Base-by-base conservation (phyloP, 2,113 vertebrate genomes). In the Gymnobelideus leadbeateri region DNA sequence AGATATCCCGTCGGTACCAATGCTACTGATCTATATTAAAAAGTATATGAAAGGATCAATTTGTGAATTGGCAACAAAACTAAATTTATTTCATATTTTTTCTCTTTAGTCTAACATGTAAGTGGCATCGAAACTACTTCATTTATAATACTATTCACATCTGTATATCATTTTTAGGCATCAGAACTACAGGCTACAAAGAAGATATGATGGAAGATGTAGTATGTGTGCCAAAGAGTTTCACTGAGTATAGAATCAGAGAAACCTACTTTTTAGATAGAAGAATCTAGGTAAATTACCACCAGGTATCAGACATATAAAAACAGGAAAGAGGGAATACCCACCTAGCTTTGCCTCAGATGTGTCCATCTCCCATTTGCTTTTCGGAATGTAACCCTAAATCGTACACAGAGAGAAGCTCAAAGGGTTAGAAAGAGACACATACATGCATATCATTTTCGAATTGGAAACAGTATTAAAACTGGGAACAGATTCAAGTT, bases 321-420 rank as follows among this genome's bases (percentile, higher is more conserved):
- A 98, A 98, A 98, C 98, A 99, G 98, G 98, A 98, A 98, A 98
- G 99, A 97, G 92, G 77, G 98, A 98, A 98, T 98, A 99, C 99
- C 99, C 99, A 99, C 99, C 99, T 96, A 99, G 99, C 98, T 99
- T 99, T 96, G 99, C 99, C 98, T 99, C 99, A 98, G 99, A 99
- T 94, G 99, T 99, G 99, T 99, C 99, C 99, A 99, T 99, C 99
- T 99, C 99, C 99, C 99, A 99, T 99, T 99, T 99, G 99, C 99
- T 99, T 99, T 99, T 99, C 98, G 99, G 99, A 99, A 99, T 99
- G 99, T 99, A 99, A 98, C 99, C 99, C 99, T 99, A 99, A 98
- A 99, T 99, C 98, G 98, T 99, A 99, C 99, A 99, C 98, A 99
- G 99, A 99, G 98, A 99, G 99, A 99, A 99, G 99, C 99, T 99